Conservation (phyloP, 2,113 vertebrate genomes). For the Notothenia rossii region DNA sequence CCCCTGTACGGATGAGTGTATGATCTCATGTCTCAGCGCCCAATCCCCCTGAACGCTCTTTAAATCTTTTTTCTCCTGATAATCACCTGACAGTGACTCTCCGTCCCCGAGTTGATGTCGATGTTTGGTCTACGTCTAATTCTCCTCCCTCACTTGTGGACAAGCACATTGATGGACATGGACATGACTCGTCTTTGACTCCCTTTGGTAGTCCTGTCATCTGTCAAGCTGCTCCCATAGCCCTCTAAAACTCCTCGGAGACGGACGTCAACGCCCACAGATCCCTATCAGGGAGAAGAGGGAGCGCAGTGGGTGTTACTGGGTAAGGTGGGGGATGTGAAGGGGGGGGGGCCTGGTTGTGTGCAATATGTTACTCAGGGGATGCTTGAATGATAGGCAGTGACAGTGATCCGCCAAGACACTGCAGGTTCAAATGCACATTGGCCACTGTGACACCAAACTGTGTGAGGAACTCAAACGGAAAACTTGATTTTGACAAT, state of each 20-base stretch:
- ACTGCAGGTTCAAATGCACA: constrained; percentile 70
- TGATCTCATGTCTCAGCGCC: constrained; percentile 21
- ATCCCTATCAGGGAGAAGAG: constrained; percentile 49
- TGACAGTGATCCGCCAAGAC: constrained; percentile 69
- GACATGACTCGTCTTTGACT: constrained; percentile 54
- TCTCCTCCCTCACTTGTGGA: background rate
- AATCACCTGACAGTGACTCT: constrained; percentile 38
- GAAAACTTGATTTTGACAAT: constrained; percentile 7
- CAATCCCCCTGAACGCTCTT: constrained; percentile 11
- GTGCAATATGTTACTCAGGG: constrained; percentile 69
- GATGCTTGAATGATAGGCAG: constrained; percentile 71
- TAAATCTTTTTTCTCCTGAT: constrained; percentile 5
- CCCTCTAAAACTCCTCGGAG: constrained; percentile 45
- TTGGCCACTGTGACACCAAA: constrained; percentile 43
- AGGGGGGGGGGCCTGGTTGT: constrained; percentile 28
- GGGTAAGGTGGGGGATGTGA: background rate
- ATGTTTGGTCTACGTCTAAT: constrained; percentile 33
- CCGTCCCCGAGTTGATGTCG: constrained; percentile 26
- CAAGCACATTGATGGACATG: constrained; percentile 39
- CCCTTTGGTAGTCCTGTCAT: constrained; percentile 50
- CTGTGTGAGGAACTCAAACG: constrained; percentile 7
- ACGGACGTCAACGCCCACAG: constrained; percentile 55
- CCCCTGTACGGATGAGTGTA: constrained; percentile 24
- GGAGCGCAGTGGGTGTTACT: background rate
- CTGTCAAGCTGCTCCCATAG: constrained; percentile 54